phyloP scores from a whole-genome alignment of 2,797 vertebrate species.

The Gambusia yucatana region DNA sequence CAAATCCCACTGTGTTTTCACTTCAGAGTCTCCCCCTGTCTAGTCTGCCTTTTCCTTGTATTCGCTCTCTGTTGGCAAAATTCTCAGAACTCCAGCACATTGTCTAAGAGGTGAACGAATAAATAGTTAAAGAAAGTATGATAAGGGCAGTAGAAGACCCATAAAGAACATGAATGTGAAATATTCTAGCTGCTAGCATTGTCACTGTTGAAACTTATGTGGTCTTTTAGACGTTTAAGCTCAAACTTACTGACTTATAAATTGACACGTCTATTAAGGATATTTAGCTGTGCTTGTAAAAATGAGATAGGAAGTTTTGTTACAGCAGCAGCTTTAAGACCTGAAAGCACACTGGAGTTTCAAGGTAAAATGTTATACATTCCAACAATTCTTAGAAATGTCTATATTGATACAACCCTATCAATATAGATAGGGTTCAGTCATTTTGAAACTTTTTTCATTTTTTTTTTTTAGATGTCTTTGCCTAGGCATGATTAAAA shows the following conservation, averaged over 20 bases:
- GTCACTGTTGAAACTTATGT: background rate
- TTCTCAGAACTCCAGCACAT: slow-evolving; percentile 40
- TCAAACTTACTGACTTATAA: background rate
- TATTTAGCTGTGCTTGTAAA: background rate
- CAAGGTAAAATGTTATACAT: background rate
- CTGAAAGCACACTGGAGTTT: background rate
- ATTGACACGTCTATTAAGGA: background rate
- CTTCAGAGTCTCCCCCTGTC: slow-evolving; percentile 22
- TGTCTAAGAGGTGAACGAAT: background rate
- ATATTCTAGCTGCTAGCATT: background rate
- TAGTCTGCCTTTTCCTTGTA: slow-evolving; percentile 48
- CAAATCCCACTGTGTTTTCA: slow-evolving; percentile 30
- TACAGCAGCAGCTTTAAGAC: background rate
- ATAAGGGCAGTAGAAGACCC: background rate
- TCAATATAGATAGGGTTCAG: no score
- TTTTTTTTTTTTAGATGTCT: background rate
- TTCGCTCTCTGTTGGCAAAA: slow-evolving; percentile 11
- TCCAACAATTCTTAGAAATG: background rate
- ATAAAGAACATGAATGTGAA: background rate
- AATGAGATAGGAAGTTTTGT: background rate
- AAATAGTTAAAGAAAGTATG: background rate
- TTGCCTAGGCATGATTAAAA: background rate
- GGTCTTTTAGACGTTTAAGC: background rate
- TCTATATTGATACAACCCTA: background rate
- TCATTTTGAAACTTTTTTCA: background rate